A percentile compares a stretch with the other conserved stretches of the same genome.
Conservation (phyloP, 2,888 invertebrate species). For the Synergus itoensis region DNA sequence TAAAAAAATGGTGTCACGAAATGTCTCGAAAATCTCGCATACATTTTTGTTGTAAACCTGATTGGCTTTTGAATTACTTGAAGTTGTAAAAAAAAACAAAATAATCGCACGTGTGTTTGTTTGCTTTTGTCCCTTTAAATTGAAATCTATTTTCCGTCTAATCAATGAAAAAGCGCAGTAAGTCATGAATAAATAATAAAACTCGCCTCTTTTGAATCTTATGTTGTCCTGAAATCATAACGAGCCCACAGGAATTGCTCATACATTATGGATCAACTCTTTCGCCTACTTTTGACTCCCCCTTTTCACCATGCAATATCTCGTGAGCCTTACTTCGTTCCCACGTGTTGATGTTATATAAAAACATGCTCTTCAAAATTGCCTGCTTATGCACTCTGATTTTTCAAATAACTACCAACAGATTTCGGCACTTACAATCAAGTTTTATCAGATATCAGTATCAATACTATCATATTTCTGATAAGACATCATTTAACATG, state of each 20-base stretch:
- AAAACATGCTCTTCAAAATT: background rate
- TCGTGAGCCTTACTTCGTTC: slow-evolving; percentile 3
- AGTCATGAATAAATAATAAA: slow-evolving; percentile 25
- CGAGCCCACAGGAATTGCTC: slow-evolving; percentile 19
- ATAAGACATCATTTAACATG: background rate
- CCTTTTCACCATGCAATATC: slow-evolving; percentile 1
- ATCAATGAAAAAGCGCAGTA: slow-evolving; percentile 6
- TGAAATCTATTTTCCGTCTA: background rate
- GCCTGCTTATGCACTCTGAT: background rate
- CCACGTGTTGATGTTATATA: background rate
- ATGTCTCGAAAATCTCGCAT: no score
- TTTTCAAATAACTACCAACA: background rate
- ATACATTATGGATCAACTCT: slow-evolving; percentile 31
- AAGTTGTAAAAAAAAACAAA: no score
- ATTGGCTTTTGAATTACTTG: no score
- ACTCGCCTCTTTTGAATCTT: slow-evolving; percentile 12
- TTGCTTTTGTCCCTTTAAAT: background rate
- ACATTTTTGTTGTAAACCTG: no score
- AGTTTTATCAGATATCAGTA: background rate
- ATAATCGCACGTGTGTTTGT: no score
- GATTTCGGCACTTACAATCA: background rate
- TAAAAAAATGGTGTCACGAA: no score
- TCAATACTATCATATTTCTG: background rate
- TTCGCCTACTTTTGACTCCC: slow-evolving; percentile 34
- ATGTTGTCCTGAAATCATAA: slow-evolving; percentile 20